Evolutionary conservation across 2,888 invertebrate genomes (phyloP).

Genomic region (Drosophila macrospina): DNA sequence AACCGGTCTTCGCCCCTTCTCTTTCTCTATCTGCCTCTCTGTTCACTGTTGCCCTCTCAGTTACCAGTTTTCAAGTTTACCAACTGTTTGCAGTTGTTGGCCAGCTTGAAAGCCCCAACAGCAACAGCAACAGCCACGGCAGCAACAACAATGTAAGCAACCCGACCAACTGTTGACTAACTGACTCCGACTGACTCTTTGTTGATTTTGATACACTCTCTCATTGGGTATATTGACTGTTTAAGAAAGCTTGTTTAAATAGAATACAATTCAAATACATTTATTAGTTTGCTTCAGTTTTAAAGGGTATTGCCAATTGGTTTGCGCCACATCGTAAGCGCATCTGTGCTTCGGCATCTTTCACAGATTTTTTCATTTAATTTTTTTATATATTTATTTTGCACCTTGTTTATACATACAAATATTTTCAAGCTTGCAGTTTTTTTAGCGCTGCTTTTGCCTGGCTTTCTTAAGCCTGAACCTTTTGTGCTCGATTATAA

Average conservation of each 20-base stretch:
- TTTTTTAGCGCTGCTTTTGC: slow-evolving; percentile 26
- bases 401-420: slow-evolving; percentile 70
- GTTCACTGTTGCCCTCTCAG: slow-evolving; percentile 4
- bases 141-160: slow-evolving; percentile 31
- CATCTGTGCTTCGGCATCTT: background rate
- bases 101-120: slow-evolving; percentile 50
- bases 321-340: background rate
- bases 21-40: background rate
- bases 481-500: slow-evolving; percentile 51
- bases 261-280: background rate
- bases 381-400: slow-evolving; percentile 52
- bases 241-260: background rate
- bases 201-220: slow-evolving; percentile 42
- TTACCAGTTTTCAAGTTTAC: slow-evolving; percentile 80
- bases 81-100: slow-evolving; percentile 55
- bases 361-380: background rate
- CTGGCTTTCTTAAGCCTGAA: slow-evolving; percentile 27
- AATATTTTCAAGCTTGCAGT: slow-evolving; percentile 65
- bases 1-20: slow-evolving; percentile 63
- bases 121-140: slow-evolving; percentile 36
- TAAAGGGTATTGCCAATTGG: too few species aligned
- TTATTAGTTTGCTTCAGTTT: background rate
- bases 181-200: slow-evolving; percentile 44
- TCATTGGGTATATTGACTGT: background rate
- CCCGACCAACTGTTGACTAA: slow-evolving; percentile 64